Percentiles rank a stretch among this genome's conserved stretches.
Conservation (phyloP, 1,140 invertebrate species). For the Neoseiulus cucumeris region DNA sequence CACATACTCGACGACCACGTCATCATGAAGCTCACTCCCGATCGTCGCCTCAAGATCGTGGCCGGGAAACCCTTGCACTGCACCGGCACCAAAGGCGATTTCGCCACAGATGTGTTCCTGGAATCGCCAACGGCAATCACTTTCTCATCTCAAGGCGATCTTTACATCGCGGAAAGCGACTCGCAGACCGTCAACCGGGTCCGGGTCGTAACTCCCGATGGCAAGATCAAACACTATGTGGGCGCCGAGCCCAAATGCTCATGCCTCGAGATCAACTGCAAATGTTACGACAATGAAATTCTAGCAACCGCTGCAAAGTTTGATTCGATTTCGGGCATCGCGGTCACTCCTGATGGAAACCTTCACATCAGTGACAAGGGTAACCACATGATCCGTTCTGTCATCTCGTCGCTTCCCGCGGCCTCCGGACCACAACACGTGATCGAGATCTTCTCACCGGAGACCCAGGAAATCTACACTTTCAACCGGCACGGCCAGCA, state of each 20-base stretch:
- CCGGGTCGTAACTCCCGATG: constrained; percentile 35
- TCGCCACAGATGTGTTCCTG: constrained; percentile 23
- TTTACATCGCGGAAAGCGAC: constrained; percentile 83
- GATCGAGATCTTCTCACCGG: constrained; percentile 70
- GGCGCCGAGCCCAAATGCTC: constrained; percentile 31
- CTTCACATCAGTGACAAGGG: constrained; percentile 85
- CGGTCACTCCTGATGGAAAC: constrained; percentile 77
- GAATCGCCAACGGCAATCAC: constrained; percentile 37
- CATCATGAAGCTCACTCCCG: constrained; percentile 69
- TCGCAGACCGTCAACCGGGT: constrained; percentile 70
- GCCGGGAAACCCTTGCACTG: constrained; percentile 79
- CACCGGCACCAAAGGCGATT: constrained; percentile 21
- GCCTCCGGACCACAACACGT: constrained; percentile 64
- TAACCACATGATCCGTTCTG: constrained; percentile 57
- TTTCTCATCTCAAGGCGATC: constrained; percentile 73
- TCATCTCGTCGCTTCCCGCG: constrained; percentile 68
- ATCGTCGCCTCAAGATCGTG: constrained; percentile 55
- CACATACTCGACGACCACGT: constrained; percentile 88
- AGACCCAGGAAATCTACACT: constrained; percentile 78
- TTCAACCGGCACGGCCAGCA: constrained; percentile 80
- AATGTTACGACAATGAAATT: constrained; percentile 73
- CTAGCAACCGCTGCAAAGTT: constrained; percentile 73
- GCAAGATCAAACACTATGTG: constrained; percentile 30
- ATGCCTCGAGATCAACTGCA: constrained; percentile 30
- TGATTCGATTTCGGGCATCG: constrained; percentile 70